phyloP scores from a whole-genome alignment of 2,888 invertebrate genomes.

The Automeris io region DNA sequence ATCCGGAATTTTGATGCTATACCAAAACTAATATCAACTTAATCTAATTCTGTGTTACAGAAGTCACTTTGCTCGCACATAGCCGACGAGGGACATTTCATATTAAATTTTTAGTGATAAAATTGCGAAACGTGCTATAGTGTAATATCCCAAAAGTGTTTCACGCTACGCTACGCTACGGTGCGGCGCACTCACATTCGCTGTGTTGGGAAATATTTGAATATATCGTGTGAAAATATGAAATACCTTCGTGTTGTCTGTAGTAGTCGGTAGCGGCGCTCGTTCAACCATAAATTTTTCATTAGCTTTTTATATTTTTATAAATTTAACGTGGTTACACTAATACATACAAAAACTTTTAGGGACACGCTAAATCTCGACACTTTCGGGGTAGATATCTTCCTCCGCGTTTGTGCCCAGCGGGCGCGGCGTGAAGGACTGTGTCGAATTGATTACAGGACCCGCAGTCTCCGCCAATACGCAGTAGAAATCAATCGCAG shows the following conservation, averaged over 20 bases:
- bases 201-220: slow-evolving; percentile 27
- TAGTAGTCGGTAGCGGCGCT: slow-evolving; percentile 5
- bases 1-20: too few species aligned
- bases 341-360: too few species aligned
- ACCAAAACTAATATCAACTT: too few species aligned
- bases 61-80: neutral
- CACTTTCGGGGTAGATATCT: too few species aligned
- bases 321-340: too few species aligned
- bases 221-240: slow-evolving; percentile 28
- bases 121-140: slow-evolving; percentile 9
- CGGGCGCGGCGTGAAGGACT: too few species aligned
- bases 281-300: neutral
- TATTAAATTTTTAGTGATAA: slow-evolving; percentile 9
- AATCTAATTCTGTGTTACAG: too few species aligned
- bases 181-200: slow-evolving; percentile 8
- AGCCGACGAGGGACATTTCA: neutral
- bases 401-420: too few species aligned
- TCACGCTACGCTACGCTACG: neutral
- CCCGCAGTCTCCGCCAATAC: too few species aligned
- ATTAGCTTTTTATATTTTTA: neutral
- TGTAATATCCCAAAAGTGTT: neutral
- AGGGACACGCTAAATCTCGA: too few species aligned
- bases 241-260: slow-evolving; percentile 14
- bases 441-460: too few species aligned
- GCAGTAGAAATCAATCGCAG: too few species aligned